Evolutionary conservation across 2,113 vertebrate genomes (phyloP).

Genomic region (Neodon shergylaensis): DNA sequence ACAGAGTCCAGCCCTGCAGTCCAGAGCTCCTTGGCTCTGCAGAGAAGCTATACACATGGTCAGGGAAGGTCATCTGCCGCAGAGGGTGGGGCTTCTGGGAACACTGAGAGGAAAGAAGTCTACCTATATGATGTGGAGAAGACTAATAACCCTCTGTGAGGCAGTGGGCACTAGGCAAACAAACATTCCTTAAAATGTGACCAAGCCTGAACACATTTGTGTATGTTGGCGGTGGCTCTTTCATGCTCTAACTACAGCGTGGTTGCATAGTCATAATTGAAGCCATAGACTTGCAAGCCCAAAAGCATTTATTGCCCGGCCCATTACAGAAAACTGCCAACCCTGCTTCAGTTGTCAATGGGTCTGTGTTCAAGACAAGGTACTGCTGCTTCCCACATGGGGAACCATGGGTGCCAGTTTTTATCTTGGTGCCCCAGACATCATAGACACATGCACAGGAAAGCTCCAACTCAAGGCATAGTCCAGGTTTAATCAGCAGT

Average conservation of each 20-base stretch:
- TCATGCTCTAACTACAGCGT: neutral
- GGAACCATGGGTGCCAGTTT: neutral
- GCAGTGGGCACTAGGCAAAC: accelerated
- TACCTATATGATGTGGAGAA: neutral
- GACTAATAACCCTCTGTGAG: neutral
- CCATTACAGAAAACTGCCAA: neutral
- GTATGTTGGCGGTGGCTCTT: neutral
- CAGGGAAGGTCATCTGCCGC: neutral
- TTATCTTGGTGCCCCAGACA: neutral
- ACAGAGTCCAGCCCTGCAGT: neutral
- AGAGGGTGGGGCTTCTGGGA: neutral
- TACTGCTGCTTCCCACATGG: neutral
- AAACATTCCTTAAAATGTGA: neutral
- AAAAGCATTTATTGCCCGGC: neutral
- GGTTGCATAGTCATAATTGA: neutral
- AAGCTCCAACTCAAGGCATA: accelerated
- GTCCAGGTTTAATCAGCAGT: neutral
- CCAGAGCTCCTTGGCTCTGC: neutral
- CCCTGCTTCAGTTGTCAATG: neutral
- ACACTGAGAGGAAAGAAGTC: neutral
- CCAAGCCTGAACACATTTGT: neutral
- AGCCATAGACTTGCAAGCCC: neutral
- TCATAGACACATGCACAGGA: neutral
- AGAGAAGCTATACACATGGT: neutral
- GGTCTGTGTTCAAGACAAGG: neutral